A percentile compares a stretch with the other conserved stretches of the same genome.
These are phyloP conservation scores for Portevinia maculata DNA, from an alignment of 2,888 invertebrate species.

Conservation along the genomic window DNA sequence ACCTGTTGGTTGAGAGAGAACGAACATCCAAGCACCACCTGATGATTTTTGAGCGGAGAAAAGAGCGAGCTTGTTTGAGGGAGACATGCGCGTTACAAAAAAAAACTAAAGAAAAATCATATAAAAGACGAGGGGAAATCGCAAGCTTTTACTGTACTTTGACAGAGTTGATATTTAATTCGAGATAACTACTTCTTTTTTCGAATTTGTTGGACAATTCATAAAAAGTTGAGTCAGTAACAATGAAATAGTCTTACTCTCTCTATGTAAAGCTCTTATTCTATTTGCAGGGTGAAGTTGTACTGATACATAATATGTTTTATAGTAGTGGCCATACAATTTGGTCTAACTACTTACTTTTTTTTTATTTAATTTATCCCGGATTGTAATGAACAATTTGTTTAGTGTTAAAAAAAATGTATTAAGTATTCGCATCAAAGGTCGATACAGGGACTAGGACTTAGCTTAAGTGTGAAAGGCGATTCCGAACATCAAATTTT, in stretches of 20 bases:
- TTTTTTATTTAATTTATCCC: too few species aligned
- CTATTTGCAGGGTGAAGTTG: neutral
- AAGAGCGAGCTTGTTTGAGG: neutral
- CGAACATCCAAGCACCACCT: slow-evolving; percentile 56
- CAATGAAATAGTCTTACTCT: neutral
- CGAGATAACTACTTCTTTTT: too few species aligned
- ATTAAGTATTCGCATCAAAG: too few species aligned
- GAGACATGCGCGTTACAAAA: slow-evolving; percentile 3
- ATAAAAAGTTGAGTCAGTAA: neutral
- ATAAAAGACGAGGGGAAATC: slow-evolving; percentile 19
- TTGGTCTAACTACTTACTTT: neutral
- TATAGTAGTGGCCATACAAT: slow-evolving; percentile 17
- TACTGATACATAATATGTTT: neutral
- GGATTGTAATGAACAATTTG: too few species aligned
- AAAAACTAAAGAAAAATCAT: neutral
- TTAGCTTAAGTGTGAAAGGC: too few species aligned
- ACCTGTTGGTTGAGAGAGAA: slow-evolving; percentile 68
- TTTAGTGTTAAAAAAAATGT: too few species aligned
- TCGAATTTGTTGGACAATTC: neutral
- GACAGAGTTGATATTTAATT: neutral
- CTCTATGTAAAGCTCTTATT: slow-evolving; percentile 18
- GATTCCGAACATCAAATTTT: too few species aligned
- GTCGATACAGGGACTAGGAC: too few species aligned
- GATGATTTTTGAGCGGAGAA: slow-evolving; percentile 48
- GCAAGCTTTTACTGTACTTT: slow-evolving; percentile 28